Base-by-base conservation (phyloP, 2,888 invertebrate species). In the Noctua janthina region DNA sequence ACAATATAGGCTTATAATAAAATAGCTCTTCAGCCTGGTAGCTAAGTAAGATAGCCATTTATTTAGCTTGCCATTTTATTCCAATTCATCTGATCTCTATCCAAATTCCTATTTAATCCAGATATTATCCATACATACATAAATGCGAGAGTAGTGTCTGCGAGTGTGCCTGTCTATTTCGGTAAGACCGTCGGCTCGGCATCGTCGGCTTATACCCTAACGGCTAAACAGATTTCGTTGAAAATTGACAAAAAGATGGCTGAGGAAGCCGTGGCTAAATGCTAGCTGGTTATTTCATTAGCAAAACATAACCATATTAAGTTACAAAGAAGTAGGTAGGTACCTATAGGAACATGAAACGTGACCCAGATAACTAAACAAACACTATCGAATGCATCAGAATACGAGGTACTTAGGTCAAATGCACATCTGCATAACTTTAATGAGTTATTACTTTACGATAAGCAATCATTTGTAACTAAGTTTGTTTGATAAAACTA, bases 401-500 rank as follows among this genome's bases (percentile, higher is more conserved):
- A 43, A 70, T 13, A 20, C 59, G 67, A 62, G 29, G 62, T 69
- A 82, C 67, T 68, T 66, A 78, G 86, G 88, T 88, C 84, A 88
- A 81, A 82, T 87, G 89, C 80, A 82, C 85, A 88, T 87, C 79
- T 88, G 83, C 78, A 77, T 78, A 67, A 74, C 15, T 67, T 56
- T 83, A 86, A 86, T 74, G 70, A 75, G 43, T 59, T 82, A 77
- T 81, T 84, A 86, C 67, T 74, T 81, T 46, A 49, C 64, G 76
- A 87, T 86, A 87, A 80, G 54, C n/a, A 69, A 73, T 70, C 13
- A 76, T 72, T 80, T 49, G 66, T 64, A 67, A 15, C 15, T 79
- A 54, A 3, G 1, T 79, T 72, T 35, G n/a, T 56, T 78, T 72
- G 66, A 68, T 74, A 39, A 54, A 46, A 43, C 29, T 54, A 17